A percentile compares a stretch with the other conserved stretches of the same genome.
These are phyloP conservation scores for Falco naumanni DNA, from an alignment of 2,797 vertebrate genomes.

Conservation along the genomic window DNA sequence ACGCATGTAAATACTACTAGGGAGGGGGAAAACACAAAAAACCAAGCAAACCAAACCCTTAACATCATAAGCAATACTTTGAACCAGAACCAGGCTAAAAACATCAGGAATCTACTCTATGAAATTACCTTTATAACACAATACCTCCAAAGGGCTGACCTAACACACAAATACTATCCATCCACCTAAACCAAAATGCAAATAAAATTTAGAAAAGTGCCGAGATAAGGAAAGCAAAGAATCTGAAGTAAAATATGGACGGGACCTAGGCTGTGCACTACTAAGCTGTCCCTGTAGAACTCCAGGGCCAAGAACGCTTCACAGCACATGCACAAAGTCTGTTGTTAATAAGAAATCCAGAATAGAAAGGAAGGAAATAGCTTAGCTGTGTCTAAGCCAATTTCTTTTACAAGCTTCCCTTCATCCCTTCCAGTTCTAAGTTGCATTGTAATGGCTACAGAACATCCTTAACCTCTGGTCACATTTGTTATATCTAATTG, in stretches of 20 bases:
- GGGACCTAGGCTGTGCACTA: not conserved
- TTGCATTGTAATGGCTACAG: not conserved
- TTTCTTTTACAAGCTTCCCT: not conserved
- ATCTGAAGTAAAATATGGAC: not conserved
- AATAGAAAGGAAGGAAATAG: not conserved
- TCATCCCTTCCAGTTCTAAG: not conserved
- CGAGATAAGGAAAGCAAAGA: not conserved
- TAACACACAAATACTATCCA: not conserved
- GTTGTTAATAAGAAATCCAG: not conserved
- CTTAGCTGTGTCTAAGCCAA: not conserved
- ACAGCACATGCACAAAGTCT: not conserved
- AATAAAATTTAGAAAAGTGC: not conserved
- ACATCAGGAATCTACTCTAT: accelerated
- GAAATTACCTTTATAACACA: not conserved
- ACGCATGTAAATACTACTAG: not conserved
- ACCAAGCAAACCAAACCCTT: not conserved
- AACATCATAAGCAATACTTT: accelerated
- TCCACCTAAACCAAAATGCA: not conserved
- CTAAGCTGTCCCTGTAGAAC: not conserved
- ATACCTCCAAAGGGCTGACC: too few relatives aligned
- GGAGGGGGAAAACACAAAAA: not conserved
- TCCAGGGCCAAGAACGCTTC: accelerated
- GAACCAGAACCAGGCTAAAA: not conserved
- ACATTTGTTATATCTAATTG: not conserved
- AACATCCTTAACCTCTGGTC: not conserved